These are phyloP conservation scores for Mythimna loreyi DNA, from an alignment of 2,888 invertebrate genomes.

Conservation along the genomic window DNA sequence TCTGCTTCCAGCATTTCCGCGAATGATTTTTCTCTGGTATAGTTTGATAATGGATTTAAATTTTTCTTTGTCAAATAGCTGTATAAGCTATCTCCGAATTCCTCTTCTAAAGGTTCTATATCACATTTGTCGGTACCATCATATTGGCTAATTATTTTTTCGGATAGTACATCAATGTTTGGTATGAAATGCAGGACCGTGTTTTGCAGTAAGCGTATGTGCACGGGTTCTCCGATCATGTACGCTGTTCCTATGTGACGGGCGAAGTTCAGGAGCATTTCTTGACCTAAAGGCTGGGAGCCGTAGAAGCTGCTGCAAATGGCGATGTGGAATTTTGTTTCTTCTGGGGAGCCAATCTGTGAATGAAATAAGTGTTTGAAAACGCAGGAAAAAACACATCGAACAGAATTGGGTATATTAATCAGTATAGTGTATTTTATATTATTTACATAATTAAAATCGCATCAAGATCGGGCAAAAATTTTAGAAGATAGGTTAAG, in stretches of 20 bases:
- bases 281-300: conserved; percentile 96
- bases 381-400: too few relatives aligned
- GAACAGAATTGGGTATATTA: too few relatives aligned
- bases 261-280: conserved; percentile 95
- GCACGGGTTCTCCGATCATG: conserved; percentile 92
- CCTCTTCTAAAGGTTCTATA: conserved; percentile 84
- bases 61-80: conserved; percentile 82
- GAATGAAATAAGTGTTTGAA: too few relatives aligned
- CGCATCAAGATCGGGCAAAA: too few relatives aligned
- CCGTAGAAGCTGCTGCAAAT: conserved; percentile 96
- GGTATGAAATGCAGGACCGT: conserved; percentile 96
- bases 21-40: conserved; percentile 91
- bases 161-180: conserved; percentile 80
- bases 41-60: conserved; percentile 82
- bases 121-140: conserved; percentile 80
- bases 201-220: conserved; percentile 92
- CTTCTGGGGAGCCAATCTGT: conserved; percentile 94
- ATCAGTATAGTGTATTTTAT: too few relatives aligned
- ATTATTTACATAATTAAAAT: too few relatives aligned
- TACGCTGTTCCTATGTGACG: conserved; percentile 95
- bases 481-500: too few relatives aligned
- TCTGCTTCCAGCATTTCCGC: conserved; percentile 92
- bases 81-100: conserved; percentile 93
- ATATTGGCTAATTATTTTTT: conserved; percentile 76
- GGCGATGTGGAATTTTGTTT: conserved; percentile 95